These are phyloP conservation scores for Caenorhabditis angaria DNA, from an alignment of 2,888 invertebrate genomes.

Conservation along the genomic window DNA sequence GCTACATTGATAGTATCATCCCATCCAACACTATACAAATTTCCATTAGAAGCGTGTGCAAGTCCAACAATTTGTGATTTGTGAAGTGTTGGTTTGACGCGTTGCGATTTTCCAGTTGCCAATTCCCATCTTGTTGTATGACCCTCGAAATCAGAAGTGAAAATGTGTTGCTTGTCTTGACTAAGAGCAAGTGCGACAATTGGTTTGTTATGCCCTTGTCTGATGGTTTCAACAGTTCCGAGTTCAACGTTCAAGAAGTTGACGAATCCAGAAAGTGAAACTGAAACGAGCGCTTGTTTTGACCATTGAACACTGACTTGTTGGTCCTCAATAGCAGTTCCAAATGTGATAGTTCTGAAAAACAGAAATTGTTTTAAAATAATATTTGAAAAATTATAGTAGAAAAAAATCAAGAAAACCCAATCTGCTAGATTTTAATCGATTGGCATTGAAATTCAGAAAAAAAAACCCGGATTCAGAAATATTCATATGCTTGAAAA, in stretches of 20 bases:
- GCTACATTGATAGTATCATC: slow-evolving; percentile 83
- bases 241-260: slow-evolving; percentile 91
- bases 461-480: no score
- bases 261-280: slow-evolving; percentile 93
- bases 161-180: slow-evolving; percentile 82
- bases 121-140: slow-evolving; percentile 78
- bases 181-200: slow-evolving; percentile 85
- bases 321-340: slow-evolving; percentile 76
- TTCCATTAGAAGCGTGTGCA: slow-evolving; percentile 76
- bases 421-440: no score
- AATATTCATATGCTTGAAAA: no score
- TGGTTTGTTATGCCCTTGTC: slow-evolving; percentile 93
- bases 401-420: no score
- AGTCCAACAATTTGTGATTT: slow-evolving; percentile 92
- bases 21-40: slow-evolving; percentile 87
- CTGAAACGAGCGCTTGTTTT: slow-evolving; percentile 85
- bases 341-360: slow-evolving; percentile 84
- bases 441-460: no score
- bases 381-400: no score
- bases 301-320: slow-evolving; percentile 96
- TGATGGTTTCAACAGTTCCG: slow-evolving; percentile 79
- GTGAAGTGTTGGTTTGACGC: slow-evolving; percentile 82
- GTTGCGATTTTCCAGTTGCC: slow-evolving; percentile 82
- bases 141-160: slow-evolving; percentile 93
- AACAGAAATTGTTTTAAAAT: no score